Base-by-base conservation (phyloP, 2,888 invertebrate species). In the Eristalinus sepulchralis region DNA sequence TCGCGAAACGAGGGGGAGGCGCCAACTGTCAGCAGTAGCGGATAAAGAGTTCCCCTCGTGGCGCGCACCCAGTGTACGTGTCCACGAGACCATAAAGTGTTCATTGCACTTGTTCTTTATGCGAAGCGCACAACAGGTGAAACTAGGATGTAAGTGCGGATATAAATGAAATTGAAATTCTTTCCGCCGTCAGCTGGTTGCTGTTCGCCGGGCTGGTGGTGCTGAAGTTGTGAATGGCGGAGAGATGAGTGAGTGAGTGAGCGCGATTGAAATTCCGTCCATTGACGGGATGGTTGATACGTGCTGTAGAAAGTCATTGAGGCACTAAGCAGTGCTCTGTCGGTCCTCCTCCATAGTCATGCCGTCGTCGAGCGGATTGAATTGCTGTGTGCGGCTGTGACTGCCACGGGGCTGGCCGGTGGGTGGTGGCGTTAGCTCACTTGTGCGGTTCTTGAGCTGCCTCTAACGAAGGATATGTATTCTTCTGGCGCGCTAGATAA, bases 221-320 rank as follows among this genome's bases (percentile, higher is more conserved):
- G 20, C n/a, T 57, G 13, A 36, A 31, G 64, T 33, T 39, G 53
- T 6, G 34, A 22, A n/a, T 17, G n/a, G 13, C 36, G 11, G 31
- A 57, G 39, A 57, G 24, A 20, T 55, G 55, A 60, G 33, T 55
- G 67, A 67, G 62, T 47, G 53, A 57, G 34, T n/a, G n/a, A n/a
- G n/a, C 67, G 62, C 77, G 57, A 85, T 81, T 77, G 76, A 73
- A 81, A 77, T 81, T 53, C 72, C 77, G 67, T 64, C 72, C 53
- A 68, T 68, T 72, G 63, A 72, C 39, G 59, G 81, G 68, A 81
- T 72, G 81, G 39, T 53, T 39, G 64, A 55, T 33, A 85, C 62
- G 66, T 76, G 81, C 67, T 64, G 22, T 36, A 55, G 72, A 59
- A 80, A 80, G 71, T 84, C 80, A 80, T 71, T 84, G 84, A 84